Conservation (phyloP, 2,888 invertebrate species). For the Zootermopsis nevadensis region DNA sequence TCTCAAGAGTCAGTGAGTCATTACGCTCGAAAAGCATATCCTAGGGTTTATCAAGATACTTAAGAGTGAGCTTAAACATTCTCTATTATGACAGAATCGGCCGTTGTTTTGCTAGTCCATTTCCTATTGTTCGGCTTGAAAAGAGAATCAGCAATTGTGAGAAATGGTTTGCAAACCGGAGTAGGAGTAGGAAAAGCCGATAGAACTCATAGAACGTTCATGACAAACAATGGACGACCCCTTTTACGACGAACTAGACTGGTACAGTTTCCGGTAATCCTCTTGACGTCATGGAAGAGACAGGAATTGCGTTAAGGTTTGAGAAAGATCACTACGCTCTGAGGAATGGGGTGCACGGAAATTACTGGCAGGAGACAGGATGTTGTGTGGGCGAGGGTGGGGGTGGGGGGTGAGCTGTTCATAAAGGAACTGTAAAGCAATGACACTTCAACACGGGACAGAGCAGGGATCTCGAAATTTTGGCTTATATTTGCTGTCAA, state of each 20-base stretch:
- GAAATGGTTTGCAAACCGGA: constrained; percentile 4
- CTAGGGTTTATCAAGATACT: neutral
- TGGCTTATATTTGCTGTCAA: too few species aligned
- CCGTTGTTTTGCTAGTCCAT: constrained; percentile 2
- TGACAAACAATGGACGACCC: constrained; percentile 25
- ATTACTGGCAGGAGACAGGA: constrained; percentile 20
- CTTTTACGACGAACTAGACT: constrained; percentile 1
- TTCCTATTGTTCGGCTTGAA: neutral
- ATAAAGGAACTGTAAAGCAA: neutral
- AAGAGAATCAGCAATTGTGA: neutral
- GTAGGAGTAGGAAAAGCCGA: too few species aligned
- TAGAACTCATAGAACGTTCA: neutral
- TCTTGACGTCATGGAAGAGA: constrained; percentile 1
- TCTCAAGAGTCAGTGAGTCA: too few species aligned
- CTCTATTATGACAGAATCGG: neutral
- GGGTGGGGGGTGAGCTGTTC: neutral
- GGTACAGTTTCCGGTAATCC: constrained; percentile 19
- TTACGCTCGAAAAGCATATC: too few species aligned
- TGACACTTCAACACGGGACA: neutral
- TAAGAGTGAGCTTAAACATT: neutral
- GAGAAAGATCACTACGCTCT: neutral
- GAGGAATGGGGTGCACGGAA: neutral
- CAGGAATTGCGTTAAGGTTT: constrained; percentile 28
- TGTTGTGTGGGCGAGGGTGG: too few species aligned
- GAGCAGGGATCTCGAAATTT: neutral